Conservation (phyloP, 2,113 vertebrate genomes). For the Rhabdornis inornatus region DNA sequence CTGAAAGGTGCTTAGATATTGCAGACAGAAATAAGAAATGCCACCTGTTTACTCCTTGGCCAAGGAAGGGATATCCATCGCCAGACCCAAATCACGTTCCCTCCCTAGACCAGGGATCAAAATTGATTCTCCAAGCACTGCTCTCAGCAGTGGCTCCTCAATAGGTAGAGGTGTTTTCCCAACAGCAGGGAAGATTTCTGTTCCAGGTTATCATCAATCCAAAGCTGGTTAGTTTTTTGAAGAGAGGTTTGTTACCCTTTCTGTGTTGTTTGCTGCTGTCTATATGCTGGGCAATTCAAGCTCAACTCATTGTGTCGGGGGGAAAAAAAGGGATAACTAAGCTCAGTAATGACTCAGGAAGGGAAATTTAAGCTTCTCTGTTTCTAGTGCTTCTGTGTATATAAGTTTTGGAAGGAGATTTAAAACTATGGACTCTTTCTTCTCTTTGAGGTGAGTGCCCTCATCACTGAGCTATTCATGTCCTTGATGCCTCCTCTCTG, state of each 20-base stretch:
- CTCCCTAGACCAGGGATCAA: neutral
- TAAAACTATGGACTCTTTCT: neutral
- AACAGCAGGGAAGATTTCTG: rapidly evolving
- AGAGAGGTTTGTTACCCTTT: neutral
- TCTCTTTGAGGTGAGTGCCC: neutral
- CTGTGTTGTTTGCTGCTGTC: neutral
- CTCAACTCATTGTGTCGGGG: neutral
- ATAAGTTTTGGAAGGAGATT: neutral
- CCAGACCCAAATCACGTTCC: rapidly evolving
- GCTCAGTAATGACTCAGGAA: neutral
- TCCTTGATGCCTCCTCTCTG: neutral
- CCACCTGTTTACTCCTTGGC: neutral
- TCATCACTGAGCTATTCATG: neutral
- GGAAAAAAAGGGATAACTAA: neutral
- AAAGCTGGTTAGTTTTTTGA: neutral
- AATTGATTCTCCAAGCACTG: neutral
- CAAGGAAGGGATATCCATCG: neutral
- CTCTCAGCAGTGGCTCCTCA: neutral
- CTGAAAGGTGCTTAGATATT: neutral
- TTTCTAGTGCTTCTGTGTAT: neutral
- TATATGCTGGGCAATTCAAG: neutral
- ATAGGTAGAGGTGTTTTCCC: neutral
- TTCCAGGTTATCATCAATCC: neutral
- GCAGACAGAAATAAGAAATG: neutral
- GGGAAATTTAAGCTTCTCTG: neutral